Conservation (phyloP, 1,140 invertebrate species). For the Capitella teleta region DNA sequence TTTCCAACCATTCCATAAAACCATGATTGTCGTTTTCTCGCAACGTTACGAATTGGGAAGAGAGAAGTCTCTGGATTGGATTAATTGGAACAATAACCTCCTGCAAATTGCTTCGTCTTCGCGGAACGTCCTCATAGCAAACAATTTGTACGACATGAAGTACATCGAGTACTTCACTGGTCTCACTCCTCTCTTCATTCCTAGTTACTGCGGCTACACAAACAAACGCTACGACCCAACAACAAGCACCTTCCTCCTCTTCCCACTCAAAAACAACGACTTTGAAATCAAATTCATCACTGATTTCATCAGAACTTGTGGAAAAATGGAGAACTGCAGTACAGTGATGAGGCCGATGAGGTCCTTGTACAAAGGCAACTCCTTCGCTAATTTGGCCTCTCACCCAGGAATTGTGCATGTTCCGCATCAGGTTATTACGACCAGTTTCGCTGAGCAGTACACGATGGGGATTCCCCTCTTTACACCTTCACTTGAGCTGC, state of each 20-base stretch:
- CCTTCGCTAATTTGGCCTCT: slow-evolving; percentile 8
- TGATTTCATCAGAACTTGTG: too few species aligned
- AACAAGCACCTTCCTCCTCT: background rate
- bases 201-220: background rate
- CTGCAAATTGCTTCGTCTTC: background rate
- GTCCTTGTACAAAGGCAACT: too few species aligned
- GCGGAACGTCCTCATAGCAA: slow-evolving; percentile 7
- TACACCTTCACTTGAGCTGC: slow-evolving; percentile 11
- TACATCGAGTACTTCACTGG: slow-evolving; percentile 10
- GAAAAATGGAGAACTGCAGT: too few species aligned
- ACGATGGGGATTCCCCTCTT: slow-evolving; percentile 13
- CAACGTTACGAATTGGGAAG: slow-evolving; percentile 13
- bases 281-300: too few species aligned
- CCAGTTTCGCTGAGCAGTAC: slow-evolving; percentile 12
- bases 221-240: background rate
- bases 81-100: slow-evolving; percentile 10
- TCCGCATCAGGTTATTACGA: slow-evolving; percentile 11
- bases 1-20: slow-evolving; percentile 14
- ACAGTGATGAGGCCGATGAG: too few species aligned
- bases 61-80: slow-evolving; percentile 9
- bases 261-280: too few species aligned
- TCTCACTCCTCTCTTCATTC: background rate
- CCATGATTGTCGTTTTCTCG: slow-evolving; percentile 9
- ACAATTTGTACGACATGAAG: slow-evolving; percentile 10
- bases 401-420: slow-evolving; percentile 13